Evolutionary conservation across 2,888 invertebrate genomes (phyloP).

Genomic region (Apamea anceps): DNA sequence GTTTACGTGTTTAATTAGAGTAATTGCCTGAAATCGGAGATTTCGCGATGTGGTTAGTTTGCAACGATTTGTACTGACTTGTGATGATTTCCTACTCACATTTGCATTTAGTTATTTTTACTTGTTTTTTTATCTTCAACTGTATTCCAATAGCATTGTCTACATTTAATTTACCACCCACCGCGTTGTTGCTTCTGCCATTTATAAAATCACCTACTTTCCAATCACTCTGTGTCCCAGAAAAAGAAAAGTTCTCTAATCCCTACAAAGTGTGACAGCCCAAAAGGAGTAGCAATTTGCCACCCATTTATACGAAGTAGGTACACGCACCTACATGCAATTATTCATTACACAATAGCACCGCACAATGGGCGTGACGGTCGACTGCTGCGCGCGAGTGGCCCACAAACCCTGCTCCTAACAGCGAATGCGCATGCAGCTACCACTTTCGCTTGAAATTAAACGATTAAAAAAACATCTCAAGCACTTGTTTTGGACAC

Average conservation of each 20-base stretch:
- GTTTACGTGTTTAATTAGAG: conserved; percentile 67
- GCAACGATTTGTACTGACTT: conserved; percentile 25
- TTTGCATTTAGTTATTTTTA: neutral
- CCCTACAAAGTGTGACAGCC: conserved; percentile 20
- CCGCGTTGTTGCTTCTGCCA: neutral
- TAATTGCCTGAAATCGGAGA: conserved; percentile 56
- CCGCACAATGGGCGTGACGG: conserved; percentile 69
- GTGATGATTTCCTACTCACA: conserved; percentile 17
- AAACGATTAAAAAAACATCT: conserved; percentile 23
- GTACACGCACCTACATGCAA: conserved; percentile 68
- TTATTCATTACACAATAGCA: conserved; percentile 81
- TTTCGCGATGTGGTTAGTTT: conserved; percentile 53
- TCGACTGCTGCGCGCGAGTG: conserved; percentile 73
- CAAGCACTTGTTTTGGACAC: conserved; percentile 14
- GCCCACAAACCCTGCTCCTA: conserved; percentile 79
- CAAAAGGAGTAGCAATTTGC: conserved; percentile 38
- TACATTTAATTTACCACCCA: conserved; percentile 41
- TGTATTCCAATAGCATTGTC: neutral
- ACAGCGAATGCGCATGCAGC: conserved; percentile 38
- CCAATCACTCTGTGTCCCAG: conserved; percentile 2
- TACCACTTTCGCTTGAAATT: conserved; percentile 44
- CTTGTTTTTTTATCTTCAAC: neutral
- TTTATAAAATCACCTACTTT: conserved; percentile 27
- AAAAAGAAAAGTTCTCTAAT: conserved; percentile 4
- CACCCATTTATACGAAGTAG: conserved; percentile 31